A percentile compares a stretch with the other conserved stretches of the same genome.
Conservation (phyloP, 2,113 vertebrate species). For the Neodon shergylaensis region DNA sequence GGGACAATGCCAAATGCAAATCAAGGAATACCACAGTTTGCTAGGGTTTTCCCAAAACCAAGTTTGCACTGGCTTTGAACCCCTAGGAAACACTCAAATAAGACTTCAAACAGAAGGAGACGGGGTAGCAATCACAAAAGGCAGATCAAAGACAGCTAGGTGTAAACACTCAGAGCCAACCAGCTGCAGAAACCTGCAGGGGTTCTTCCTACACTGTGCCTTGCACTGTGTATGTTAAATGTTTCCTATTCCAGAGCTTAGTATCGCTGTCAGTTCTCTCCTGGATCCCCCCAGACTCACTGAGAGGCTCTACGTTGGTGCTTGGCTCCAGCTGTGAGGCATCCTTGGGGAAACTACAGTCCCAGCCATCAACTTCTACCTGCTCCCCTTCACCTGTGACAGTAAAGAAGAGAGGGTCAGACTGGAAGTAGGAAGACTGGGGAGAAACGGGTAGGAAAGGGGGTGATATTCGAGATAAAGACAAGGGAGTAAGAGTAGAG, state of each 20-base stretch:
- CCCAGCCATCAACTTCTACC: constrained; percentile 91
- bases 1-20: too few relatives aligned
- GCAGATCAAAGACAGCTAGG: too few relatives aligned
- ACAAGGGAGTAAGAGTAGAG: neutral
- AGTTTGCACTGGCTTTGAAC: too few relatives aligned
- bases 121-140: too few relatives aligned
- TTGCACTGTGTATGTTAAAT: too few relatives aligned
- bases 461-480: neutral
- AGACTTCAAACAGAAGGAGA: too few relatives aligned
- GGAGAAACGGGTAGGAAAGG: rapidly evolving
- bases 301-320: constrained; percentile 88
- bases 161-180: too few relatives aligned
- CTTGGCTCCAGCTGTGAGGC: constrained; percentile 86
- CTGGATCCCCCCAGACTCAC: constrained; percentile 84
- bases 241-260: neutral
- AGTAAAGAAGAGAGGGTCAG: neutral
- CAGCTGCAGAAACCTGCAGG: too few relatives aligned
- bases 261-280: neutral
- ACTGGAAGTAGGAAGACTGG: neutral
- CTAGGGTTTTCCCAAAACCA: too few relatives aligned
- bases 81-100: too few relatives aligned
- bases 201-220: too few relatives aligned
- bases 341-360: constrained; percentile 93
- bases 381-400: constrained; percentile 89
- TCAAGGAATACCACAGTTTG: too few relatives aligned